Percentiles rank a stretch among this genome's conserved stretches.
Evolutionary conservation across 2,888 invertebrate species (phyloP).

Genomic region (Pyrgus malvae): DNA sequence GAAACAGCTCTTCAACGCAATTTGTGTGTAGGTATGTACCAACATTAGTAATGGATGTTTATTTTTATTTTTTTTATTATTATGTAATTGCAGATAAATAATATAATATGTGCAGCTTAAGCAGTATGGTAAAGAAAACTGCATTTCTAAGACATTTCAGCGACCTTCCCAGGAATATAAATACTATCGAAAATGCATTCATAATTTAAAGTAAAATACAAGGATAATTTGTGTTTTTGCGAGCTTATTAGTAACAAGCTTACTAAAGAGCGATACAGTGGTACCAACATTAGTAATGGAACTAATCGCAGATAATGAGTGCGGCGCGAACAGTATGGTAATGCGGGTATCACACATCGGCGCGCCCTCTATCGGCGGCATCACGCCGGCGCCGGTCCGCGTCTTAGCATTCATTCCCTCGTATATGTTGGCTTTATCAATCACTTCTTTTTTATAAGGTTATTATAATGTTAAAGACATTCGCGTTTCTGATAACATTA

Average conservation of each 20-base stretch:
- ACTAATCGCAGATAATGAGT: constrained; percentile 58
- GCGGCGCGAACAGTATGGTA: constrained; percentile 67
- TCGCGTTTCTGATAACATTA: neutral
- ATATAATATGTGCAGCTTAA: no score
- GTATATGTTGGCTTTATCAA: constrained; percentile 9
- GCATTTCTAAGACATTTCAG: no score
- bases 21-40: no score
- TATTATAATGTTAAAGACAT: neutral
- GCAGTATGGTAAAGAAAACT: no score
- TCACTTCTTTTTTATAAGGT: constrained; percentile 5
- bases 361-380: constrained; percentile 63
- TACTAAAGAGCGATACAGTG: constrained; percentile 30
- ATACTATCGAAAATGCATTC: neutral
- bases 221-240: constrained; percentile 1
- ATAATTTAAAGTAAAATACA: no score
- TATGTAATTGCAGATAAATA: no score
- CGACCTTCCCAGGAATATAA: neutral
- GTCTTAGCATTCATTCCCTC: constrained; percentile 20
- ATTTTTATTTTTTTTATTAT: no score
- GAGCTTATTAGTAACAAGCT: constrained; percentile 28
- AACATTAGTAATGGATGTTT: no score
- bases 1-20: no score
- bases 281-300: constrained; percentile 46
- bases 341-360: constrained; percentile 62
- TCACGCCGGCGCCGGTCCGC: constrained; percentile 58